phyloP scores from a whole-genome alignment of 1,140 invertebrate genomes.

The Tetramorium alpestre region DNA sequence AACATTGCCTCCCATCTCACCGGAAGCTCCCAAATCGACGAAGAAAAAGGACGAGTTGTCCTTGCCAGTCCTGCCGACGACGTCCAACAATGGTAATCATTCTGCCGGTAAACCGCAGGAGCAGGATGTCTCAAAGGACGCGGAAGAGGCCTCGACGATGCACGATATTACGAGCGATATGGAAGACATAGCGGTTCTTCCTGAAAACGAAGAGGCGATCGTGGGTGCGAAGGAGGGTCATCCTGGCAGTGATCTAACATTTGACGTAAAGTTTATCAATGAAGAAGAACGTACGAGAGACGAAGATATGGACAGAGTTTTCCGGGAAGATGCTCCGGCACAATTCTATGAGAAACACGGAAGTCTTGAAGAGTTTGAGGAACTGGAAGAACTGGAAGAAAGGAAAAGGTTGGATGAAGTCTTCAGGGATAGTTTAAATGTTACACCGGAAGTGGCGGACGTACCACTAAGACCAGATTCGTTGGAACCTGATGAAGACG shows the following conservation, averaged over 20 bases:
- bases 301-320: not conserved
- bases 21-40: constrained; percentile 72
- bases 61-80: constrained; percentile 76
- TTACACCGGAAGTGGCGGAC: constrained; percentile 71
- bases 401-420: constrained; percentile 57
- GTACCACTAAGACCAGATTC: constrained; percentile 70
- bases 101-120: constrained; percentile 23
- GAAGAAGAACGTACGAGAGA: not conserved
- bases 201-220: not conserved
- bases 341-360: not conserved
- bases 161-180: constrained; percentile 43
- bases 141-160: constrained; percentile 28
- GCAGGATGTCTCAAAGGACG: constrained; percentile 18
- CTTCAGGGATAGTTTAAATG: constrained; percentile 77
- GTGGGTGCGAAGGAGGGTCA: not conserved
- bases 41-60: constrained; percentile 74
- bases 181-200: not conserved
- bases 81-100: constrained; percentile 47
- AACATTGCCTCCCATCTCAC: constrained; percentile 80
- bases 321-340: not conserved
- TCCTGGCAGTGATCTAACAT: not conserved
- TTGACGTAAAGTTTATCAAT: not conserved
- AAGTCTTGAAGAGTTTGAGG: constrained; percentile 15
- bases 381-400: not conserved
- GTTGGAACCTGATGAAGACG: constrained; percentile 59